These are phyloP conservation scores for Bagarius yarrelli DNA, from an alignment of 2,113 vertebrate genomes.

Conservation along the genomic window DNA sequence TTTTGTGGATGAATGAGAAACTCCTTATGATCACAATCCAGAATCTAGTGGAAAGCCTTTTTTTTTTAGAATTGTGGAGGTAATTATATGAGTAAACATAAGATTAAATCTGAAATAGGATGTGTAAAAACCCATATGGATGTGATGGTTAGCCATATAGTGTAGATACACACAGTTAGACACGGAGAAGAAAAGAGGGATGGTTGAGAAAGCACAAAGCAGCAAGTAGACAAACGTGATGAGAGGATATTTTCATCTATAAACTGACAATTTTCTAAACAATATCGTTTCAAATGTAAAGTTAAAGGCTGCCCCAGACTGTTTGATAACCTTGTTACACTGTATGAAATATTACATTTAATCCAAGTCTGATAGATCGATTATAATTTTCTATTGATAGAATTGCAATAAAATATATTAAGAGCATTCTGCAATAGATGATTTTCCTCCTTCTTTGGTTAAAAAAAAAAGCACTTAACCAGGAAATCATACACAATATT, in stretches of 20 bases:
- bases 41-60: too few relatives aligned
- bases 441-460: not conserved
- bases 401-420: not conserved
- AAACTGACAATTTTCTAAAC: not conserved
- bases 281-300: not conserved
- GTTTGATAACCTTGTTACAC: not conserved
- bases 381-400: not conserved
- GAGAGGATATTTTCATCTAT: not conserved
- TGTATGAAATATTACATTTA: not conserved
- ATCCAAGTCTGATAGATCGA: not conserved
- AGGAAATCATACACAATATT: too few relatives aligned
- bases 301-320: not conserved
- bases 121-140: too few relatives aligned
- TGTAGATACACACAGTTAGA: not conserved
- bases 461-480: not conserved
- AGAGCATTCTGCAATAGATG: not conserved
- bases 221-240: too few relatives aligned
- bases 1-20: too few relatives aligned
- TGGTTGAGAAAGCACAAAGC: not conserved
- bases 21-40: too few relatives aligned
- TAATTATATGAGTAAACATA: too few relatives aligned
- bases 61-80: too few relatives aligned
- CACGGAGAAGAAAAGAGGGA: not conserved
- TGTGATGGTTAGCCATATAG: too few relatives aligned
- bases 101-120: too few relatives aligned